These are phyloP conservation scores for Tenualosa ilisha DNA, from an alignment of 2,797 vertebrate species.

Conservation along the genomic window DNA sequence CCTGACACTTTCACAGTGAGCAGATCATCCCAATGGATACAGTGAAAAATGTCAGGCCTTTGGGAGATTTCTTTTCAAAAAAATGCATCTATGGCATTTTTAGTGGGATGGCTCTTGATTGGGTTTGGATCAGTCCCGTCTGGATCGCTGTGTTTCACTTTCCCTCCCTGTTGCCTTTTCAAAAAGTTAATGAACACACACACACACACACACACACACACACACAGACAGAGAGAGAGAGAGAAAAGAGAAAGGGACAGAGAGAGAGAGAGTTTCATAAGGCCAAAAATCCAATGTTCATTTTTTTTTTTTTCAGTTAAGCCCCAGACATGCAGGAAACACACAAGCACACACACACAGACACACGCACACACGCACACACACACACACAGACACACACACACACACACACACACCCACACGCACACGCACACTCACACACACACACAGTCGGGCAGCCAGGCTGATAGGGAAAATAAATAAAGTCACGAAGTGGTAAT, in stretches of 20 bases:
- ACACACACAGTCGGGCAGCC: background rate
- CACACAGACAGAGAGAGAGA: background rate
- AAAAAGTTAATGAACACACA: background rate
- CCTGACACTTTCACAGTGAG: too few relatives aligned
- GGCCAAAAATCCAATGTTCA: too few relatives aligned
- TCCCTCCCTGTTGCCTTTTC: too few relatives aligned
- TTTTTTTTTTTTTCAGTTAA: too few relatives aligned
- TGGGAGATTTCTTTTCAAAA: too few relatives aligned
- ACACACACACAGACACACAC: background rate
- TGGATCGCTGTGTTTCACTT: too few relatives aligned
- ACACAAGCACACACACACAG: background rate
- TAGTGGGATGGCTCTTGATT: too few relatives aligned
- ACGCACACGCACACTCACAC: background rate
- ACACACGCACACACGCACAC: background rate
- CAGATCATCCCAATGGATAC: too few relatives aligned
- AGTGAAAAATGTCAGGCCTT: too few relatives aligned
- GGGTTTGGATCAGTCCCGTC: too few relatives aligned
- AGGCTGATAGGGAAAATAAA: background rate
- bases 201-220: background rate
- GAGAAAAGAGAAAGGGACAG: background rate
- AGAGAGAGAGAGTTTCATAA: background rate
- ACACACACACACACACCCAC: background rate
- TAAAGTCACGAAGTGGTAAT: background rate
- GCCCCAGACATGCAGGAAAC: too few relatives aligned
- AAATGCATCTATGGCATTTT: too few relatives aligned